Evolutionary conservation across 2,797 vertebrate species (phyloP).

Genomic region (Peromyscus nudipes): DNA sequence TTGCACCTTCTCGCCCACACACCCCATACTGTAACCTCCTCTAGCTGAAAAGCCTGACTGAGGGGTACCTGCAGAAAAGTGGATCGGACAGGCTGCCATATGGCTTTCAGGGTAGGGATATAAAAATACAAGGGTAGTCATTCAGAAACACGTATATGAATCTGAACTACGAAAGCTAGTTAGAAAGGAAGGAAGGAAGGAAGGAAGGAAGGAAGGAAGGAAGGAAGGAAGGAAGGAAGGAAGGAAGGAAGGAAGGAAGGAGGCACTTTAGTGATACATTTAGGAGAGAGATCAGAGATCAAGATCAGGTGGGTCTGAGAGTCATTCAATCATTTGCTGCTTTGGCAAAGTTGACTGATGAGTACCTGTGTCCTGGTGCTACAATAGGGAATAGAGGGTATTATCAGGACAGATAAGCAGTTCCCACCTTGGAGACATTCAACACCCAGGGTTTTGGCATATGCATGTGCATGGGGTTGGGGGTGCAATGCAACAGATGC

Average conservation of each 20-base stretch:
- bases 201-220: no score
- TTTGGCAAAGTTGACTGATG: not conserved
- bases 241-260: not conserved
- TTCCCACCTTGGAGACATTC: not conserved
- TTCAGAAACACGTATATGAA: not conserved
- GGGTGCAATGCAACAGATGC: not conserved
- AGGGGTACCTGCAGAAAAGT: not conserved
- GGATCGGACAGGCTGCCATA: not conserved
- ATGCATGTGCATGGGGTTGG: no score
- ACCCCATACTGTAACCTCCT: not conserved
- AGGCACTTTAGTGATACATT: not conserved
- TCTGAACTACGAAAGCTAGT: not conserved
- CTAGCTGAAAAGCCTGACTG: not conserved
- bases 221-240: no score
- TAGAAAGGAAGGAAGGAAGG: not conserved
- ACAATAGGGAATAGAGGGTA: fast-evolving
- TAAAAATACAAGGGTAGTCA: not conserved
- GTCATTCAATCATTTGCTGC: no score
- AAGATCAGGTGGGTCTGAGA: not conserved
- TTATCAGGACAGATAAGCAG: not conserved
- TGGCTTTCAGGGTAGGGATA: not conserved
- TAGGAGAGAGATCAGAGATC: not conserved
- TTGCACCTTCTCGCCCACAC: not conserved
- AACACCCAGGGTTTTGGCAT: not conserved
- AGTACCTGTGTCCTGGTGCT: not conserved